Conservation (phyloP, 2,113 vertebrate genomes). For the Oryzias javanicus region DNA sequence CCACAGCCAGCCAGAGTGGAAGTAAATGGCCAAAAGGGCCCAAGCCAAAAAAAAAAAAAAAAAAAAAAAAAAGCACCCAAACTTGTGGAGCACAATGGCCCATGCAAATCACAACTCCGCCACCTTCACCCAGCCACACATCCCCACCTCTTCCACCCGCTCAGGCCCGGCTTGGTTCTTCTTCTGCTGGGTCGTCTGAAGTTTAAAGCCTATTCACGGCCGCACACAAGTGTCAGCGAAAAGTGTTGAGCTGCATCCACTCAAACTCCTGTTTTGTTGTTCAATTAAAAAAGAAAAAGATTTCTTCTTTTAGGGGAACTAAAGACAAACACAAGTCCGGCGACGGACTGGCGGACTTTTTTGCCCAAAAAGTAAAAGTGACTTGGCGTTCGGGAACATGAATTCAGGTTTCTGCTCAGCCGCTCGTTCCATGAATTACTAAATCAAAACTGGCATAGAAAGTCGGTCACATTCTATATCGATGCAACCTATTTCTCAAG, state of each 20-base stretch:
- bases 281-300: conserved; percentile 57
- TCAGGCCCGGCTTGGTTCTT: conserved; percentile 55
- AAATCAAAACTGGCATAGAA: background rate
- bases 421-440: conserved; percentile 12
- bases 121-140: conserved; percentile 57
- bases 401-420: conserved; percentile 34
- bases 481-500: too few relatives aligned
- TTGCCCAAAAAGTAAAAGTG: conserved; percentile 60
- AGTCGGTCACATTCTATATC: too few relatives aligned
- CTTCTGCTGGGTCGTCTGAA: conserved; percentile 74
- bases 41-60: conserved; percentile 78
- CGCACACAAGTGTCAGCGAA: conserved; percentile 75
- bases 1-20: conserved; percentile 86
- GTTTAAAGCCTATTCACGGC: conserved; percentile 76
- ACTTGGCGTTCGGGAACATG: conserved; percentile 34
- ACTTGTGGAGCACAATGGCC: conserved; percentile 82
- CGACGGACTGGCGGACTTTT: conserved; percentile 74
- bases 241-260: conserved; percentile 70
- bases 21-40: conserved; percentile 84
- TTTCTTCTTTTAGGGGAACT: conserved; percentile 55
- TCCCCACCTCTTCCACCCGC: conserved; percentile 53
- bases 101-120: conserved; percentile 80
- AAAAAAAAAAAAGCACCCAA: conserved; percentile 81
- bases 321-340: conserved; percentile 63
- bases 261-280: conserved; percentile 49